Base-by-base conservation (phyloP, 2,888 invertebrate species). In the Orgyia antiqua region DNA sequence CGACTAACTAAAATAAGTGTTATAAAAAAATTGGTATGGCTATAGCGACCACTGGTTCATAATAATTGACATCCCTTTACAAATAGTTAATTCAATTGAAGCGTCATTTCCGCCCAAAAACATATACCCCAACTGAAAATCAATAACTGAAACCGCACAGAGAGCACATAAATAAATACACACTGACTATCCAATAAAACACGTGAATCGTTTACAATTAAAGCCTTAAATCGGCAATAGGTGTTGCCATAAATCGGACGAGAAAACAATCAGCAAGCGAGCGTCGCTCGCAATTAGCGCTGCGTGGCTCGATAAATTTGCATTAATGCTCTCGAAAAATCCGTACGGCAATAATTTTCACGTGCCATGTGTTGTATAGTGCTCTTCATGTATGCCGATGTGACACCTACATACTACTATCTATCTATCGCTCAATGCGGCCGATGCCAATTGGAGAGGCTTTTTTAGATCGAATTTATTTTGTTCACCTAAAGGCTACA, bases 301-400 rank as follows among this genome's bases (percentile, higher is more conserved):
- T 72, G 72, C 75, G 73, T 69, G 78, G 75, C 75, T 70, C 84
- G 80, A 86, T 86, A 86, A 84, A 86, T 86, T 86, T 83, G 76
- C 84, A 86, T 84, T 84, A 86, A 86, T 86, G 84, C 80, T 74
- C 68, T 84, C 84, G 84, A 86, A 86, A 86, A 86, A 84, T 86
- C 79, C 75, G 72, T 55, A 47, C 60, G 76, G 79, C 77, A 77
- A 86, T 86, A 84, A 84, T 79, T 86, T 83, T 76, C 76, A 66
- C 64, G 68, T 68, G 75, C 71, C 75, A 69, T 75, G 72, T 69
- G 75, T 72, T 66, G 60, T 68, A 59, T 61, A 66, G 68, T 63
- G 63, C 59, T 48, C 57, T 46, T 47, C 45, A 53, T 48, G 51
- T 29, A 25, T 31, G 13, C 27, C 31, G 24, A 34, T 27, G 30